Evolutionary conservation across 2,888 invertebrate genomes (phyloP).

Genomic region (Dynastes hyllus): DNA sequence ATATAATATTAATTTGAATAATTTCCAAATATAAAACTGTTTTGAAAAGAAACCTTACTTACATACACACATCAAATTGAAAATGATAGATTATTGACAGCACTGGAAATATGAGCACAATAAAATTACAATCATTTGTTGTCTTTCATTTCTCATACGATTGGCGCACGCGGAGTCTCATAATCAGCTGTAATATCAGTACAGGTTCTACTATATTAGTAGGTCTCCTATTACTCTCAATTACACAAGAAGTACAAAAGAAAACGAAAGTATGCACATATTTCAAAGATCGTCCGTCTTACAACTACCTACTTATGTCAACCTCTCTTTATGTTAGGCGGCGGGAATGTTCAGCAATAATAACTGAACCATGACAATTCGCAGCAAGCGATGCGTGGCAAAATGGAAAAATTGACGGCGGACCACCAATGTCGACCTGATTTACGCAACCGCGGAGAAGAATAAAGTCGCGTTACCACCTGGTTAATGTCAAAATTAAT

Average conservation of each 20-base stretch:
- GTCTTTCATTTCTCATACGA: too few species aligned
- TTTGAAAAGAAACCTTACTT: too few species aligned
- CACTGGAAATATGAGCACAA: too few species aligned
- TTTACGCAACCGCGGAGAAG: slow-evolving; percentile 18
- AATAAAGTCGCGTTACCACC: not conserved
- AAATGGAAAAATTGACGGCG: slow-evolving; percentile 33
- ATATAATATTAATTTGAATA: too few species aligned
- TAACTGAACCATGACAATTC: slow-evolving; percentile 32
- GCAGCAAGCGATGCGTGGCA: slow-evolving; percentile 27
- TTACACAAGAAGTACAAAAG: not conserved
- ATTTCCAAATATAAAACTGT: too few species aligned
- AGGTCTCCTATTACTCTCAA: too few species aligned
- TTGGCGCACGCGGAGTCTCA: too few species aligned
- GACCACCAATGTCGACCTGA: slow-evolving; percentile 30
- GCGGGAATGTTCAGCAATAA: not conserved
- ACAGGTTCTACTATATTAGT: too few species aligned
- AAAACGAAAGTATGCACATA: slow-evolving; percentile 5
- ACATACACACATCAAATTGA: too few species aligned
- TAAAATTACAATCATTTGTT: too few species aligned
- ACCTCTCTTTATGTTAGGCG: not conserved
- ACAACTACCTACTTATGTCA: slow-evolving; percentile 21
- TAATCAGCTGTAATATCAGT: too few species aligned
- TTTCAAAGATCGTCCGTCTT: not conserved
- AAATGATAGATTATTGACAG: too few species aligned
- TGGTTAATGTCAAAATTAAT: slow-evolving; percentile 17